These are phyloP conservation scores for Meteorus colon DNA, from an alignment of 2,888 invertebrate species.

Conservation along the genomic window DNA sequence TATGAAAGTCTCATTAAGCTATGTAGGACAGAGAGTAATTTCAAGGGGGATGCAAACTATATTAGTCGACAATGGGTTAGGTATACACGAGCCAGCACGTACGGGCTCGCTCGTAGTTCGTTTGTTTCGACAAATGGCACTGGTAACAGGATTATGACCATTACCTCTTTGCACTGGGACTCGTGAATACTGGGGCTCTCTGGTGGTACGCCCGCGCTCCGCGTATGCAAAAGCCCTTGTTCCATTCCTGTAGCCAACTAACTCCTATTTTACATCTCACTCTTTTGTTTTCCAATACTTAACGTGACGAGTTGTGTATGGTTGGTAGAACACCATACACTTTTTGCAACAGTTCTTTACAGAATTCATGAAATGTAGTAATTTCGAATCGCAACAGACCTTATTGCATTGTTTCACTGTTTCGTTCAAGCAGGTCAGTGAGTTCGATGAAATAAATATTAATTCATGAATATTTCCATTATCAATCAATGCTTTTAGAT, in stretches of 20 bases:
- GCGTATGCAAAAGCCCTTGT: neutral
- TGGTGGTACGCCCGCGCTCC: neutral
- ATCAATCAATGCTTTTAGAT: no score
- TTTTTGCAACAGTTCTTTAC: neutral
- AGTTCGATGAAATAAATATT: no score
- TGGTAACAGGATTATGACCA: slow-evolving; percentile 61
- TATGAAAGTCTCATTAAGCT: slow-evolving; percentile 1
- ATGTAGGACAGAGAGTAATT: slow-evolving; percentile 35
- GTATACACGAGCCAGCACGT: slow-evolving; percentile 54
- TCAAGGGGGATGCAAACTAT: slow-evolving; percentile 47
- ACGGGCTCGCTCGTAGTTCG: slow-evolving; percentile 53
- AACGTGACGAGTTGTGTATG: slow-evolving; percentile 10
- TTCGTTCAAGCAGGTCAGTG: no score
- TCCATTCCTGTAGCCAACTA: neutral
- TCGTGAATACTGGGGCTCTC: neutral
- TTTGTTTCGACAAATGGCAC: slow-evolving; percentile 63
- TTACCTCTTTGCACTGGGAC: slow-evolving; percentile 49
- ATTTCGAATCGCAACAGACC: no score
- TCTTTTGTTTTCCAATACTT: slow-evolving; percentile 23
- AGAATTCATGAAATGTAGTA: neutral
- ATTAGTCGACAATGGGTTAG: slow-evolving; percentile 57
- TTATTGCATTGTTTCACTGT: no score
- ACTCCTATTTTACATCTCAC: slow-evolving; percentile 6
- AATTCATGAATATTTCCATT: no score
- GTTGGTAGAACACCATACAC: neutral